Evolutionary conservation across 1,140 invertebrate species (phyloP), one percentile per base, ranked within the genome.

Genomic region (Zelostemma sp.): DNA sequence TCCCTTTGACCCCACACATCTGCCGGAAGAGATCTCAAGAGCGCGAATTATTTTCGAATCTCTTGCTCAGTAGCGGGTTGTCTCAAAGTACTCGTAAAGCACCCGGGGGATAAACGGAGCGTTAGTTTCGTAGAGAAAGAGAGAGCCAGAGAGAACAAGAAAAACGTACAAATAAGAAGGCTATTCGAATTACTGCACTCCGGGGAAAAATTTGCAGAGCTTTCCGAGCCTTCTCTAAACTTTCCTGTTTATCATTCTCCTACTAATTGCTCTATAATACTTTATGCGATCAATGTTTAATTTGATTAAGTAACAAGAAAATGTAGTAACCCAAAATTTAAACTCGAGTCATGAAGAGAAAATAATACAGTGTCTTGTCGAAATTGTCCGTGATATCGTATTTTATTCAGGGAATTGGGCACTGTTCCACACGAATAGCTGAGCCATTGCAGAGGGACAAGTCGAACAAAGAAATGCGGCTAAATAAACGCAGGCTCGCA

Each of bases 31-130:
- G 47, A 49, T 60, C 60, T 56, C 46, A 61, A 41, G 46, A 64
- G 69, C 35, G 18, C 15, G 51, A 71, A 74, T 74, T 72, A 74
- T 76, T 76, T 70, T 46, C 35, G 41, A 54, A 64, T 74, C 65
- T 66, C 51, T 58, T 18, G 38, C 51, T 41, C 47, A 43, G 28
- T 53, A 28, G 60, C 25, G 35, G 51, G 19, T 50, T 43, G 48
- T 57, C 63, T 66, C 55, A 60, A 73, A 73, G 56, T 73, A 66
- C 48, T 66, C 49, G 48, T 45, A 65, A 68, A 61, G 58, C 46
- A 72, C 61, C 61, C 62, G 47, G 6, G 64, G 54, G 61, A 70
- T 70, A 68, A 68, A 45, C 56, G 43, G 56, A 69, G 46, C 62
- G 59, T 68, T 63, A 50, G 50, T 51, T 51, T n/a, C 45, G 51